A percentile compares a stretch with the other conserved stretches of the same genome.
These are phyloP conservation scores for Sula dactylatra DNA, from an alignment of 2,113 vertebrate species.

Conservation along the genomic window DNA sequence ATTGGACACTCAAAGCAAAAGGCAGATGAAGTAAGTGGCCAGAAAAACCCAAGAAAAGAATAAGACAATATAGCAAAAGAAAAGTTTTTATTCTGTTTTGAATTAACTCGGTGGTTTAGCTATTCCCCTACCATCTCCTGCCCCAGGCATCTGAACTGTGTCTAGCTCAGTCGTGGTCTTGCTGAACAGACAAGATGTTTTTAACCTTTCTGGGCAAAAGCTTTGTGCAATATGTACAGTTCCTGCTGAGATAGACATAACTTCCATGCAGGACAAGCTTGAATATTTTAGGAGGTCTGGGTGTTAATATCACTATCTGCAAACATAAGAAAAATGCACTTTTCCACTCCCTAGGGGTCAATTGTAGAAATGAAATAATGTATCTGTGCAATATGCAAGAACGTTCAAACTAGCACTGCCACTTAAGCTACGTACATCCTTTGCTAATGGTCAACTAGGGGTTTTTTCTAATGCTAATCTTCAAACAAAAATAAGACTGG, in stretches of 20 bases:
- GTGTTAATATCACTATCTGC: background rate
- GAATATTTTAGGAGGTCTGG: background rate
- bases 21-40: background rate
- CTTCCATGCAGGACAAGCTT: background rate
- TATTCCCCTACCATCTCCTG: background rate
- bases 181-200: background rate
- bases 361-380: fast-evolving
- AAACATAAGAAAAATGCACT: background rate
- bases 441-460: fast-evolving
- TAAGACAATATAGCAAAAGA: background rate
- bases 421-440: background rate
- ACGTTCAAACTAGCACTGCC: background rate
- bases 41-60: background rate
- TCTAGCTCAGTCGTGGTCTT: background rate
- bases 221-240: background rate
- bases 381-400: fast-evolving
- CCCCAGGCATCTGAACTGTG: background rate
- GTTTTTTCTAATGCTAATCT: fast-evolving
- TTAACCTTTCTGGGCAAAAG: background rate
- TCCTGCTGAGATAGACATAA: background rate
- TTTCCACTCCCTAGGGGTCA: background rate
- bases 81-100: background rate
- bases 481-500: background rate
- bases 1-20: background rate
- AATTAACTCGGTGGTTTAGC: background rate